A percentile compares a stretch with the other conserved stretches of the same genome.
These are phyloP conservation scores for Marmota flaviventris DNA, from an alignment of 2,113 vertebrate genomes.

Conservation along the genomic window DNA sequence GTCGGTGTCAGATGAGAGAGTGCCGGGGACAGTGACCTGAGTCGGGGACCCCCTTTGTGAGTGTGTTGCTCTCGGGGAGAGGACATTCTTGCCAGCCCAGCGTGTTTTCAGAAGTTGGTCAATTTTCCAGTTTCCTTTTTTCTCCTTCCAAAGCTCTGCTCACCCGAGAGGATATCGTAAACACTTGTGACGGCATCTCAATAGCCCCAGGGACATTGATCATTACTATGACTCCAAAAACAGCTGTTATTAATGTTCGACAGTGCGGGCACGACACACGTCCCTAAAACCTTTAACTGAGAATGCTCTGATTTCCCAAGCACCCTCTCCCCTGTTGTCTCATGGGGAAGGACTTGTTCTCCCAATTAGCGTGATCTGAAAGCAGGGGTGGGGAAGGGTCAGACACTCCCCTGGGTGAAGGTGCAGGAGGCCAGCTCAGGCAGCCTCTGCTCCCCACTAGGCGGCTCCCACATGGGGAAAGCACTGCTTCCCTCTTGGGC, in stretches of 20 bases:
- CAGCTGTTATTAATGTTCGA: background rate
- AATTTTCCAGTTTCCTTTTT: background rate
- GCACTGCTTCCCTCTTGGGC: too few relatives aligned
- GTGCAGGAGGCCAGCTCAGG: accelerated
- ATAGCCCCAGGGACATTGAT: background rate
- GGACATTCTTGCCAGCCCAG: accelerated
- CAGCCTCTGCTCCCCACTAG: too few relatives aligned
- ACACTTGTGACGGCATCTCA: background rate
- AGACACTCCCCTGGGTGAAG: background rate
- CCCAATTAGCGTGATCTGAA: background rate
- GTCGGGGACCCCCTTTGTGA: too few relatives aligned
- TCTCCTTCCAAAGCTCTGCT: background rate
- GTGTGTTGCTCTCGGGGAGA: accelerated
- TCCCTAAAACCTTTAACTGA: background rate
- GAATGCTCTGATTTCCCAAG: background rate
- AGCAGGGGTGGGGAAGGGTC: background rate
- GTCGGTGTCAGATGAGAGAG: background rate
- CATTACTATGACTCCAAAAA: background rate
- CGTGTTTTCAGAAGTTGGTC: background rate
- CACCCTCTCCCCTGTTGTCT: background rate
- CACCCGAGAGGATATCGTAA: background rate
- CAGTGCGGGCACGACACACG: accelerated
- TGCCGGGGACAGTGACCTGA: accelerated
- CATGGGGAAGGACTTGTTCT: background rate
- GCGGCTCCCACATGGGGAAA: accelerated